These are phyloP conservation scores for Austrofundulus limnaeus DNA, from an alignment of 2,113 vertebrate genomes.

Conservation along the genomic window DNA sequence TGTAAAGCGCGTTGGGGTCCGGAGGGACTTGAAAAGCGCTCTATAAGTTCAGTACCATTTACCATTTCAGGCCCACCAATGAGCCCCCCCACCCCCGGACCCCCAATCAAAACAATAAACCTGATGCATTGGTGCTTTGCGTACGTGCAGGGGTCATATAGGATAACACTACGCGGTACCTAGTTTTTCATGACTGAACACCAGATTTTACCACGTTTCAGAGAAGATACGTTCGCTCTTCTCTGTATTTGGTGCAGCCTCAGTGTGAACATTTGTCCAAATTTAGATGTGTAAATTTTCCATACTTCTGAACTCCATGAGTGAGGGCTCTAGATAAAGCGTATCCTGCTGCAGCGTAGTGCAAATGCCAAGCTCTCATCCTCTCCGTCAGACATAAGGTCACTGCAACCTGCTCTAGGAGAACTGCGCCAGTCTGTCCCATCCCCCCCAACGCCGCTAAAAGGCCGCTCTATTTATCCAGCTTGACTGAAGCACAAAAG, in stretches of 20 bases:
- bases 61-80: too few relatives aligned
- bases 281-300: slow-evolving; percentile 3
- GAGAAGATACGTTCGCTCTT: neutral
- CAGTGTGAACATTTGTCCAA: neutral
- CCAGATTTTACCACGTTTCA: neutral
- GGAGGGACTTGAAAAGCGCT: too few relatives aligned
- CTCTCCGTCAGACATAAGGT: slow-evolving; percentile 54
- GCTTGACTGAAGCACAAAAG: slow-evolving; percentile 53
- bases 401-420: slow-evolving; percentile 45
- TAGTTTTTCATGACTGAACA: neutral
- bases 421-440: slow-evolving; percentile 28
- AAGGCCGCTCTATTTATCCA: slow-evolving; percentile 51
- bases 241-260: neutral
- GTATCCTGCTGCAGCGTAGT: slow-evolving; percentile 33
- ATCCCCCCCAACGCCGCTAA: slow-evolving; percentile 26
- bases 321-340: slow-evolving; percentile 7
- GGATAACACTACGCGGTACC: too few relatives aligned
- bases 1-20: too few relatives aligned
- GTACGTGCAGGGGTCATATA: too few relatives aligned
- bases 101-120: too few relatives aligned
- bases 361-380: slow-evolving; percentile 21
- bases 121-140: too few relatives aligned
- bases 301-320: neutral
- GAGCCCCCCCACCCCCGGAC: too few relatives aligned
- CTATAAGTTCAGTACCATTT: too few relatives aligned